phyloP scores from a whole-genome alignment of 2,113 vertebrate genomes.

The Oreochromis aureus region DNA sequence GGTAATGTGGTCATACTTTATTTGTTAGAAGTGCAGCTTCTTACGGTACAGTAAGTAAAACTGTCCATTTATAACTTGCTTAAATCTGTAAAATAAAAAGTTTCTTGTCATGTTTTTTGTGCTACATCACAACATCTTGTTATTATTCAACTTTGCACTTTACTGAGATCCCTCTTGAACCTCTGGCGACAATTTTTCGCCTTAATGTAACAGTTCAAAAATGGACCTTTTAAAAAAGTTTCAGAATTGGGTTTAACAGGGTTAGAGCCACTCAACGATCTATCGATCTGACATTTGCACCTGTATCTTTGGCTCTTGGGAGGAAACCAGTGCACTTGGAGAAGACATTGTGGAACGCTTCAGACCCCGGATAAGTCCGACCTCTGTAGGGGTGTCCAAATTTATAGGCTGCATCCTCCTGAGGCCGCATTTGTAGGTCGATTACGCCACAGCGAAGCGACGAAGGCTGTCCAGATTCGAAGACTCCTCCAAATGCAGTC shows the following conservation, averaged over 20 bases:
- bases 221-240: not conserved
- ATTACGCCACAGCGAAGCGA: fast-evolving
- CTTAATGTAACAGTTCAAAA: not conserved
- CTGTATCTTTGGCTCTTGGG: fast-evolving
- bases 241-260: not conserved
- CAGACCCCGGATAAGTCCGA: not conserved
- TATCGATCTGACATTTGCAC: not conserved
- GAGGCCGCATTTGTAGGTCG: not conserved
- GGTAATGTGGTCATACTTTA: fast-evolving
- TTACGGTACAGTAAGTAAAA: not conserved
- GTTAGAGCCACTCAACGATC: not conserved
- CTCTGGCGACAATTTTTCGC: not conserved
- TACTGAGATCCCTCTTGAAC: not conserved
- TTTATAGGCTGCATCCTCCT: not conserved
- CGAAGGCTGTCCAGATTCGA: not conserved
- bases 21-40: not conserved
- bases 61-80: not conserved
- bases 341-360: fast-evolving
- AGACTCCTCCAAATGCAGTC: not conserved
- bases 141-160: not conserved
- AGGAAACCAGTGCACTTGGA: not conserved
- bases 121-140: not conserved
- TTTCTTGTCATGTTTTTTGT: not conserved
- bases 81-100: not conserved
- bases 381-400: fast-evolving